Conservation (phyloP, 2,888 invertebrate species). For the Aricia artaxerxes region DNA sequence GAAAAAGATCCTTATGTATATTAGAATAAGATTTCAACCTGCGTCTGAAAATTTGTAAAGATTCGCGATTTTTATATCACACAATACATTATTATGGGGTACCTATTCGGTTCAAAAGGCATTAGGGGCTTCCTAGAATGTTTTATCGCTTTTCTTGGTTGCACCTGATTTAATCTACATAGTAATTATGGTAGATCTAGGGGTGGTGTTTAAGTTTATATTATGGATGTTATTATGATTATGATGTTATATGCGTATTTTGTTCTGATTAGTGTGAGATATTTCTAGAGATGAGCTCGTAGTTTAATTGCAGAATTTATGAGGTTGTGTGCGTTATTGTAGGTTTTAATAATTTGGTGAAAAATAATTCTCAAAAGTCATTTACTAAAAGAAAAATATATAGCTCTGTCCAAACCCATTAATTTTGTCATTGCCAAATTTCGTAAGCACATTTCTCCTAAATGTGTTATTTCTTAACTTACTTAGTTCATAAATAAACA, state of each 20-base stretch:
- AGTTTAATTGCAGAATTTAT: too few relatives aligned
- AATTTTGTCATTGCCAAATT: too few relatives aligned
- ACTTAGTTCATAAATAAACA: too few relatives aligned
- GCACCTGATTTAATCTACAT: conserved; percentile 14
- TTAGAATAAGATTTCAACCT: conserved; percentile 20
- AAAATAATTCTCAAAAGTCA: too few relatives aligned
- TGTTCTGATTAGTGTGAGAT: not conserved
- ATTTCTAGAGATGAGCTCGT: too few relatives aligned
- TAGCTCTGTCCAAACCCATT: too few relatives aligned
- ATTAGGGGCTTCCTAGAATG: conserved; percentile 17
- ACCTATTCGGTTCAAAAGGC: not conserved
- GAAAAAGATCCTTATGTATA: conserved; percentile 37
- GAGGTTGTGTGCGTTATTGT: too few relatives aligned
- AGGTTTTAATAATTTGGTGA: too few relatives aligned
- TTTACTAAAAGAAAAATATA: too few relatives aligned
- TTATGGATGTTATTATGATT: not conserved
- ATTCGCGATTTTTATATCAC: conserved; percentile 18
- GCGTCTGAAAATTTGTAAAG: conserved; percentile 14
- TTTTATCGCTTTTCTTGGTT: not conserved
- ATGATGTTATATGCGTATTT: not conserved
- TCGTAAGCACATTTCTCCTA: too few relatives aligned
- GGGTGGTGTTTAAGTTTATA: not conserved
- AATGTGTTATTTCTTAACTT: too few relatives aligned
- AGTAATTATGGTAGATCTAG: not conserved
- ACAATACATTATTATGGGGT: conserved; percentile 15